Base-by-base conservation (phyloP, 1,140 invertebrate species). In the Solenopsis fugax region DNA sequence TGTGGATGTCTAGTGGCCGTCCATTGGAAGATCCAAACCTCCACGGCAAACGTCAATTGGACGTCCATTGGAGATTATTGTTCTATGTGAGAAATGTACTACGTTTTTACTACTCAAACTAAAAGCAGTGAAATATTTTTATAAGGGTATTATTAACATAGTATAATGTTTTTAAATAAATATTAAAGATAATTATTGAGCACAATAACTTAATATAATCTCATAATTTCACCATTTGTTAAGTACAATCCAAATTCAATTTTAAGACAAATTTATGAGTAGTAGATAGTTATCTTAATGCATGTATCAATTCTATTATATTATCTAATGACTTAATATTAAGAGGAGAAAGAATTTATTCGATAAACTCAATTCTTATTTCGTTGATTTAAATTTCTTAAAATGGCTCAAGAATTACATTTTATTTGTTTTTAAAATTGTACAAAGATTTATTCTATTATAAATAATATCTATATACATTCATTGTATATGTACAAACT, bases 271-370 rank as follows among this genome's bases (percentile, higher is more conserved):
- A 75, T 45, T 58, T 58, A 7, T 37, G 21, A 45, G 5, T 18
- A 10, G 12, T 16, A 52, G 29, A 72, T 10, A 45, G 6, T 58
- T 34, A 58, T 75, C 4, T 58, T 24, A 45, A 75, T 58, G 52
- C 5, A 41, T 16, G 18, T 56, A 73, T 34, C 41, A 21, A 69
- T 50, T 60, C n/a, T 41, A n/a, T 75, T 56, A 52, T 52, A 37
- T 21, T 21, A 37, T 75, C 4, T 10, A 75, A 34, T 76, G 16
- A 77, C 16, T 45, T 64, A 18, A 76, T 60, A n/a, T 77, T 62
- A 45, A 45, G 21, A 50, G 7, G 48, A 45, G 3, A 24, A 41
- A 41, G 1, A 60, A 75, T 75, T 41, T 76, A 76, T 58, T 41
- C 0, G 24, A 6, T 45, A 72, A 41, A 41, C 9, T 77, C 62